Evolutionary conservation across 2,888 invertebrate genomes (phyloP).

Genomic region (Fissipunctia ypsillon): DNA sequence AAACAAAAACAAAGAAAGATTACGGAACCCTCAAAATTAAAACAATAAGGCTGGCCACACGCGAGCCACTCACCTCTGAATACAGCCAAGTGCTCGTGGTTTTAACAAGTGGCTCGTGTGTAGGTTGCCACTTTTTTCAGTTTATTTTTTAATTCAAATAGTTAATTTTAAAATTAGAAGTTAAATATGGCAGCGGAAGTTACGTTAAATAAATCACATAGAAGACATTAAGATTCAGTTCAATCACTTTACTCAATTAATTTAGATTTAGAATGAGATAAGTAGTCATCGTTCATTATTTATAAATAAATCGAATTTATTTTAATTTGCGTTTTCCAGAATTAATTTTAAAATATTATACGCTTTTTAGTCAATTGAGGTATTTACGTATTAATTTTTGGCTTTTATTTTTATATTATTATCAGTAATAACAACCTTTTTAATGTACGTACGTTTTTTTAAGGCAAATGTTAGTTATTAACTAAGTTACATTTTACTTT

Average conservation of each 20-base stretch:
- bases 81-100: neutral
- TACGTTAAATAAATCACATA: constrained; percentile 76
- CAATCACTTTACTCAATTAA: constrained; percentile 72
- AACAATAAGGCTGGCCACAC: constrained; percentile 22
- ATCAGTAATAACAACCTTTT: constrained; percentile 60
- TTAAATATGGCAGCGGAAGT: constrained; percentile 76
- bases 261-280: constrained; percentile 70
- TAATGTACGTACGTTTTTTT: constrained; percentile 51
- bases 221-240: constrained; percentile 79
- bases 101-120: constrained; percentile 15
- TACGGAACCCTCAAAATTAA: constrained; percentile 64
- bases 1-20: constrained; percentile 53
- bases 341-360: constrained; percentile 10
- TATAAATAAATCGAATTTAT: constrained; percentile 1
- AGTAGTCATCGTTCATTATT: constrained; percentile 64
- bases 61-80: neutral
- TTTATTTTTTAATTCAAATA: constrained; percentile 12
- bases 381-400: constrained; percentile 44
- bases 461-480: constrained; percentile 47
- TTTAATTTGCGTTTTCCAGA: neutral
- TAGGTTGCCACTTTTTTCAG: constrained; percentile 22
- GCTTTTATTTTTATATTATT: constrained; percentile 43
- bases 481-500: constrained; percentile 14
- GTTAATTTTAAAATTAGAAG: constrained; percentile 59
- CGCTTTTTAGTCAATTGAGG: constrained; percentile 39